phyloP scores from a whole-genome alignment of 2,888 invertebrate genomes.

The Fabriciana adippe region DNA sequence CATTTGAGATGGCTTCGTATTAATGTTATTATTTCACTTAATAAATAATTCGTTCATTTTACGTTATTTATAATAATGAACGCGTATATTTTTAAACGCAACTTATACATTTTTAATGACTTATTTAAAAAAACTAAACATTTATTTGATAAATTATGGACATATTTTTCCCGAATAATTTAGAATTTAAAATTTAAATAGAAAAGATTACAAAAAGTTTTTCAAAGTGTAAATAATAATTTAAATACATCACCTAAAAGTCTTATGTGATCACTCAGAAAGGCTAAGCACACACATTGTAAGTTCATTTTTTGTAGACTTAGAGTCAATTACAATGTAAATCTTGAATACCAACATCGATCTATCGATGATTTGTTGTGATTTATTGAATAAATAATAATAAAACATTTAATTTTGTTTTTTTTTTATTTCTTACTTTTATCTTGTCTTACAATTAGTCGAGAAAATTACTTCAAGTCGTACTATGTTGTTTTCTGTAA shows the following conservation, averaged over 20 bases:
- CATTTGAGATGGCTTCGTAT: not conserved
- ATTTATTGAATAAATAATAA: slow-evolving; percentile 32
- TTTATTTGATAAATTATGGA: too few species aligned
- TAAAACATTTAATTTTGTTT: not conserved
- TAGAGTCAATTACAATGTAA: slow-evolving; percentile 57
- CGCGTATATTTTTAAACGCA: too few species aligned
- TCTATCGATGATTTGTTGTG: slow-evolving; percentile 32
- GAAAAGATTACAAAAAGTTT: too few species aligned
- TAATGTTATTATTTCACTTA: too few species aligned
- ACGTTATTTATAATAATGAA: too few species aligned
- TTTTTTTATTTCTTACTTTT: not conserved
- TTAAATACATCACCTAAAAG: slow-evolving; percentile 11
- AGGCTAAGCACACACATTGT: slow-evolving; percentile 25
- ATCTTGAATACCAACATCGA: slow-evolving; percentile 26
- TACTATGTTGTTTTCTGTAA: too few species aligned
- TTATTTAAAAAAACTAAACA: too few species aligned
- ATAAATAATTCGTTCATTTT: too few species aligned
- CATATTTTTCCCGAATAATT: too few species aligned
- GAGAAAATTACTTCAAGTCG: not conserved
- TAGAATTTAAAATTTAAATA: too few species aligned
- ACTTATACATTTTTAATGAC: too few species aligned
- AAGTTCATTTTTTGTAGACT: slow-evolving; percentile 45
- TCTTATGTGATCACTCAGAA: slow-evolving; percentile 15
- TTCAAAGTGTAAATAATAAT: too few species aligned
- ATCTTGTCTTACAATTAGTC: not conserved